Conservation (phyloP, 2,888 invertebrate species). For the Mythimna impura region DNA sequence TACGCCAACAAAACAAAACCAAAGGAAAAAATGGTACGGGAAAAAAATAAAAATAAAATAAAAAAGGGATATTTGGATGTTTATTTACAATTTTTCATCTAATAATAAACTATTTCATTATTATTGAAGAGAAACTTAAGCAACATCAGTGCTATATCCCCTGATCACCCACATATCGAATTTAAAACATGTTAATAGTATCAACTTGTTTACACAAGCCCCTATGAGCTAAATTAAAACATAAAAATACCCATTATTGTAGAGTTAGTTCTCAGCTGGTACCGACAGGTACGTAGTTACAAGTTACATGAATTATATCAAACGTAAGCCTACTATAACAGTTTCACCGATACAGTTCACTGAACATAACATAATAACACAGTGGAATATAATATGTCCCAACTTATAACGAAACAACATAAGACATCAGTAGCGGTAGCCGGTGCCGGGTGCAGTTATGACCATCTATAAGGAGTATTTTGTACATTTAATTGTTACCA, state of each 20-base stretch:
- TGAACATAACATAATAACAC: constrained; percentile 73
- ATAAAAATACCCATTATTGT: constrained; percentile 86
- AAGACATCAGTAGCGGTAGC: constrained; percentile 25
- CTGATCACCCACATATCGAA: constrained; percentile 84
- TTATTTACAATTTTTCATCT: constrained; percentile 89
- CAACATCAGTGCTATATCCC: constrained; percentile 85
- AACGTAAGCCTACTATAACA: constrained; percentile 67
- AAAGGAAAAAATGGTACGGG: constrained; percentile 63
- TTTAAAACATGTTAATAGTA: constrained; percentile 86
- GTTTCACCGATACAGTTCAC: constrained; percentile 75
- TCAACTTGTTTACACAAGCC: constrained; percentile 81
- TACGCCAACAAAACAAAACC: constrained; percentile 60
- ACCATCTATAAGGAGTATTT: constrained; percentile 62
- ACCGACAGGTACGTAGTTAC: constrained; percentile 76
- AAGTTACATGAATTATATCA: constrained; percentile 68
- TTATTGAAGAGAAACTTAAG: constrained; percentile 86
- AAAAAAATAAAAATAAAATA: constrained; percentile 87
- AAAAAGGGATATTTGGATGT: constrained; percentile 89
- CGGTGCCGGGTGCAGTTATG: constrained; percentile 35
- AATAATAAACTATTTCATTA: constrained; percentile 88
- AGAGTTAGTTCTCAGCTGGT: constrained; percentile 80
- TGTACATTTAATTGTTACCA: constrained; percentile 67
- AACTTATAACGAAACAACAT: constrained; percentile 40
- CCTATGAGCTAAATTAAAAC: constrained; percentile 83
- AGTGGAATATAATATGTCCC: constrained; percentile 70